Percentiles rank a stretch among this genome's conserved stretches.
phyloP scores from a whole-genome alignment of 1,140 invertebrate species.

The Caenorhabditis inopinata region DNA sequence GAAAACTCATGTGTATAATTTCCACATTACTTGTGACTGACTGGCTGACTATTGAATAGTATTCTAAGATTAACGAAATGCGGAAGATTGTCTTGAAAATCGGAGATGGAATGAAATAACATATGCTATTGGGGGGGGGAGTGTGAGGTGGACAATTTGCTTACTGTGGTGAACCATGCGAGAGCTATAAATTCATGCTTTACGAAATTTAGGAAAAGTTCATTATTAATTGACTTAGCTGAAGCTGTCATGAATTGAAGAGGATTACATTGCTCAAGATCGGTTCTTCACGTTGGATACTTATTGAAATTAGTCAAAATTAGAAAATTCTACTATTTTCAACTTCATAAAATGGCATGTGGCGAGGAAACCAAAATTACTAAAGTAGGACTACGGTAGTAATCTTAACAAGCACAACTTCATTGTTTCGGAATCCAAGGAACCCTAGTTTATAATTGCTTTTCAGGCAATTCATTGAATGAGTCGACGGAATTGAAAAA shows the following conservation, averaged over 20 bases:
- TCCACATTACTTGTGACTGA: neutral
- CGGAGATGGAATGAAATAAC: neutral
- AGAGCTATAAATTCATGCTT: too few species aligned
- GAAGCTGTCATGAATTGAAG: too few species aligned
- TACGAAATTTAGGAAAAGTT: too few species aligned
- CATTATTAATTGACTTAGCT: too few species aligned
- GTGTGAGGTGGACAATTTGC: too few species aligned
- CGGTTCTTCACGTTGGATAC: too few species aligned
- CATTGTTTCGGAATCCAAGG: neutral
- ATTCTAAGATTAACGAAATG: conserved; percentile 25
- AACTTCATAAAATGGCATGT: too few species aligned
- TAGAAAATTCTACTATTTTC: too few species aligned
- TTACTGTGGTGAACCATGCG: too few species aligned
- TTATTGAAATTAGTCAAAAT: too few species aligned
- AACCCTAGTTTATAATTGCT: conserved; percentile 7
- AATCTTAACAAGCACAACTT: conserved; percentile 7
- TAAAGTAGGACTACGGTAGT: neutral
- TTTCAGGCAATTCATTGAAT: conserved; percentile 27
- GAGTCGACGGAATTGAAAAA: conserved; percentile 9
- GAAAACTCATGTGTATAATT: conserved; percentile 30
- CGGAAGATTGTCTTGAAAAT: conserved; percentile 29
- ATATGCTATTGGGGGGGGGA: neutral
- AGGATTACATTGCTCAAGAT: too few species aligned
- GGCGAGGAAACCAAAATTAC: too few species aligned
- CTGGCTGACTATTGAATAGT: neutral